These are phyloP conservation scores for Lithobates pipiens DNA, from an alignment of 2,797 vertebrate species.

Conservation along the genomic window DNA sequence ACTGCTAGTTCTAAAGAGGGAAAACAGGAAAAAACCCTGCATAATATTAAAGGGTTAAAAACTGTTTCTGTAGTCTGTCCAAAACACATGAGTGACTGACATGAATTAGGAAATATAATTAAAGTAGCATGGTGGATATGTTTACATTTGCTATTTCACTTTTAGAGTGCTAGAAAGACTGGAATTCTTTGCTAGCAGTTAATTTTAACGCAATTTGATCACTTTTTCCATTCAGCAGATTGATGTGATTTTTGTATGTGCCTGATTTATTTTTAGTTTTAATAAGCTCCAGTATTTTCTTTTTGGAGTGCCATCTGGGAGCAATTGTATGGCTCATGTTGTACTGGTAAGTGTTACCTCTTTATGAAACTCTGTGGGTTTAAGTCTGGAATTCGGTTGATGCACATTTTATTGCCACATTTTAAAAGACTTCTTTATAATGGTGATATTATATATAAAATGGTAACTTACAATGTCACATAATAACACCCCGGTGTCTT, in stretches of 20 bases:
- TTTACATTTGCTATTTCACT: conserved; percentile 10
- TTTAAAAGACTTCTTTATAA: conserved; percentile 45
- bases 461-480: conserved; percentile 23
- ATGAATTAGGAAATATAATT: background rate
- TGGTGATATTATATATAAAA: conserved; percentile 32
- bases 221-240: conserved; percentile 27
- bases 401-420: conserved; percentile 13
- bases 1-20: no score
- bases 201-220: background rate
- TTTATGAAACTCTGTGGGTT: conserved; percentile 35
- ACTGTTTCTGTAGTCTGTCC: background rate
- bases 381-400: conserved; percentile 37
- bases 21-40: no score
- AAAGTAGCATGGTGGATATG: background rate
- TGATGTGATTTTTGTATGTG: conserved; percentile 27
- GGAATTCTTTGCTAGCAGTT: background rate
- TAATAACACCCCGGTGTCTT: conserved; percentile 33
- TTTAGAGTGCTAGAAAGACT: background rate
- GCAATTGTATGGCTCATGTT: conserved; percentile 14
- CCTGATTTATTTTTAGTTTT: conserved; percentile 36
- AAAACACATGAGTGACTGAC: background rate
- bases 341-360: conserved; percentile 24
- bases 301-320: conserved; percentile 31
- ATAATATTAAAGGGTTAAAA: background rate
- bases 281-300: conserved; percentile 26